Percentiles rank a stretch among this genome's conserved stretches.
Conservation (phyloP, 2,113 vertebrate species). For the Anseranas semipalmata region DNA sequence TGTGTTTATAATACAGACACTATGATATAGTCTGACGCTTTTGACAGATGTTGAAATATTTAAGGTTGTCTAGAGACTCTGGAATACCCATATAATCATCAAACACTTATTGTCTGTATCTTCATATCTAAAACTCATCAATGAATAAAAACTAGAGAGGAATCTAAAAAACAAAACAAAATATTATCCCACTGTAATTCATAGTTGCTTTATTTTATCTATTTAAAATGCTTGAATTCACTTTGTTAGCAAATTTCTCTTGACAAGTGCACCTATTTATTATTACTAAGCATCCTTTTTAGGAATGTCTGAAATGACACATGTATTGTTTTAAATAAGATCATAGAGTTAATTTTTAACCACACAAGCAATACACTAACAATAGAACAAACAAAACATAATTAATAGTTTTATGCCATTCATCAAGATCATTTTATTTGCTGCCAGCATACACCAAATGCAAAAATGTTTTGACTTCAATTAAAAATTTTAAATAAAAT, state of each 20-base stretch:
- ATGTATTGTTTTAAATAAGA: conserved; percentile 71
- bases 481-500: conserved; percentile 11
- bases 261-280: conserved; percentile 60
- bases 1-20: neutral
- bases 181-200: neutral
- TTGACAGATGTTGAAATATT: conserved; percentile 34
- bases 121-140: conserved; percentile 43
- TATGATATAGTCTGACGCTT: neutral
- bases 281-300: conserved; percentile 61
- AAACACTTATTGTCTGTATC: conserved; percentile 39
- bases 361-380: conserved; percentile 44
- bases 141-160: conserved; percentile 20
- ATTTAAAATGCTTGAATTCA: conserved; percentile 44
- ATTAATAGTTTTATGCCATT: conserved; percentile 69
- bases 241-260: conserved; percentile 51
- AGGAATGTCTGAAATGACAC: conserved; percentile 55
- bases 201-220: conserved; percentile 36
- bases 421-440: conserved; percentile 51
- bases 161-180: neutral
- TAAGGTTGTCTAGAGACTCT: conserved; percentile 1
- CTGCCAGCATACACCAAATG: conserved; percentile 38
- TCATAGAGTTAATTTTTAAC: conserved; percentile 72
- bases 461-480: conserved; percentile 60
- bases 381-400: conserved; percentile 61
- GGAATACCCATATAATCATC: conserved; percentile 5